Evolutionary conservation across 2,888 invertebrate genomes (phyloP).

Genomic region (Ophion ellenae): DNA sequence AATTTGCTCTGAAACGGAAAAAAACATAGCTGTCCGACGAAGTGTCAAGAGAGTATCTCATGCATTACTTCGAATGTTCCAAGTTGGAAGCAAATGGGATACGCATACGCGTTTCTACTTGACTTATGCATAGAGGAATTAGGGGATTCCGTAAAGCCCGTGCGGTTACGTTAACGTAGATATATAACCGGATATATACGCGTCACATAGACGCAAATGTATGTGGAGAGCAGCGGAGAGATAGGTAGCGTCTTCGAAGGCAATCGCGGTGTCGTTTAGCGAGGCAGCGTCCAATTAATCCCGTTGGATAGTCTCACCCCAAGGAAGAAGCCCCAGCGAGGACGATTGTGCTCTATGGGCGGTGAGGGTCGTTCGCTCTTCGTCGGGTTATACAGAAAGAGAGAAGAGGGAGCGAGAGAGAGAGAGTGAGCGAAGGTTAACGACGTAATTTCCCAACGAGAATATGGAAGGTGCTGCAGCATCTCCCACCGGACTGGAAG

Average conservation of each 20-base stretch:
- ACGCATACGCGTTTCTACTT: conserved; percentile 18
- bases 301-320: conserved; percentile 57
- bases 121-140: conserved; percentile 42
- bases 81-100: not conserved
- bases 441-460: conserved; percentile 66
- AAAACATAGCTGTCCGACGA: not conserved
- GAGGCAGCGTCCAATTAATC: conserved; percentile 63
- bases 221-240: conserved; percentile 2
- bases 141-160: conserved; percentile 35
- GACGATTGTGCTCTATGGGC: conserved; percentile 54
- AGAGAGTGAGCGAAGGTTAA: conserved; percentile 61
- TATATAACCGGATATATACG: conserved; percentile 11
- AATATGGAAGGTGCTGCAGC: conserved; percentile 61
- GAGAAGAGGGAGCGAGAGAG: not conserved
- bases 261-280: conserved; percentile 64
- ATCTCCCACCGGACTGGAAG: conserved; percentile 40
- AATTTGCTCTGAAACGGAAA: not conserved
- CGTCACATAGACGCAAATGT: not conserved
- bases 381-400: conserved; percentile 20
- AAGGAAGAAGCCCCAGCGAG: conserved; percentile 53
- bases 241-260: conserved; percentile 57
- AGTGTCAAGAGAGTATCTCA: not conserved
- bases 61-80: not conserved
- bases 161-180: conserved; percentile 29
- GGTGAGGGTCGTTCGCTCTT: conserved; percentile 49